These are phyloP conservation scores for Toxotes chatareus DNA, from an alignment of 2,113 vertebrate genomes.

Conservation along the genomic window DNA sequence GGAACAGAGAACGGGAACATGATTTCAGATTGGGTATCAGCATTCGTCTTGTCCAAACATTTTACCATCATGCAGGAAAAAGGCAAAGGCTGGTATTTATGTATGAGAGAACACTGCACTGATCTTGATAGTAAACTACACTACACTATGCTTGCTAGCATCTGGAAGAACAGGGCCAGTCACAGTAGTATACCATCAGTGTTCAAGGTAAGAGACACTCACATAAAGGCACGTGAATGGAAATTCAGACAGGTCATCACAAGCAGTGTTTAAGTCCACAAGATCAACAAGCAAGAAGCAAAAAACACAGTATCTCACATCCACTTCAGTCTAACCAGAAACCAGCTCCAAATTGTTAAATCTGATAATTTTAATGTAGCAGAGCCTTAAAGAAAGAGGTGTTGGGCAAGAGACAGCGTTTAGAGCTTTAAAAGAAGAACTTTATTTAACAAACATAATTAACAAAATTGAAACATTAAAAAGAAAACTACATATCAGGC, in stretches of 20 bases:
- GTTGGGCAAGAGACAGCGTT: too few species aligned
- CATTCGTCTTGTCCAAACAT: constrained; percentile 18
- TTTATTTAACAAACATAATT: too few species aligned
- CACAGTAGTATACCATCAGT: constrained; percentile 7
- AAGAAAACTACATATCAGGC: too few species aligned
- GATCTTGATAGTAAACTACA: constrained; percentile 26
- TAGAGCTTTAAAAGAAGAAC: too few species aligned
- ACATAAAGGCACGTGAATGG: constrained; percentile 6
- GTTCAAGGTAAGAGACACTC: background rate
- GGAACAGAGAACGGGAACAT: background rate
- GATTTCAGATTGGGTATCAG: constrained; percentile 11
- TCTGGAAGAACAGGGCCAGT: constrained; percentile 7
- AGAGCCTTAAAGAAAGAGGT: too few species aligned
- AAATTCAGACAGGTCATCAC: background rate
- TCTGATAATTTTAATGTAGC: too few species aligned
- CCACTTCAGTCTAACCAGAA: too few species aligned
- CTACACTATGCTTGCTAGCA: too few species aligned
- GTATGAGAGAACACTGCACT: background rate
- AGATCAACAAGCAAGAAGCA: constrained; percentile 18
- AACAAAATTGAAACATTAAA: too few species aligned
- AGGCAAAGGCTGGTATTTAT: constrained; percentile 23
- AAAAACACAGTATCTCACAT: background rate
- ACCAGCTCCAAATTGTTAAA: too few species aligned
- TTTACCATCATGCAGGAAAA: constrained; percentile 10
- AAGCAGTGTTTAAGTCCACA: too few species aligned